Evolutionary conservation across 1,140 invertebrate species (phyloP), one percentile per base, ranked within the genome.

Genomic region (Helicorthomorpha holstii): DNA sequence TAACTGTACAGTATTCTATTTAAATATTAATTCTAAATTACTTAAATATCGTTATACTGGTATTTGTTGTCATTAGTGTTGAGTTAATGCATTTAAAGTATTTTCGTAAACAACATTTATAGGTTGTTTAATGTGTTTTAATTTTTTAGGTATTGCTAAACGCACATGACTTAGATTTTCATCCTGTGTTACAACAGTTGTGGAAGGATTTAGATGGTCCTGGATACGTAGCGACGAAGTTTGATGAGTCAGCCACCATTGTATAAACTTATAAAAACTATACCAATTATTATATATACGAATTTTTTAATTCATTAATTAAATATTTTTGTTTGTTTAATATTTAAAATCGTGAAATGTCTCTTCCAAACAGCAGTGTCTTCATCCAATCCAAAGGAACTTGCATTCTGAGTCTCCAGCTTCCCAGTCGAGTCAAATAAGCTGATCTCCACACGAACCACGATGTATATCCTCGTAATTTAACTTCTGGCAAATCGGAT

Each of bases 261-360:
- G n/a, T n/a, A n/a, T n/a, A n/a, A n/a, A n/a, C n/a, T n/a, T n/a
- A n/a, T n/a, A n/a, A n/a, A n/a, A n/a, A n/a, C n/a, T n/a, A n/a
- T n/a, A n/a, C n/a, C n/a, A n/a, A n/a, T n/a, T n/a, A n/a, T n/a
- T n/a, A n/a, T n/a, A n/a, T n/a, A n/a, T n/a, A n/a, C n/a, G 64
- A 46, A 69, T 65, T 42, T 75, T 75, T 14, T 77, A 77, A 60
- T 70, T 73, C 57, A 61, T 73, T 51, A 73, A 75, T 43, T 68
- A 65, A 59, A 75, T 75, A 59, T 59, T 75, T 24, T 62, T 73
- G n/a, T 69, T 68, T 29, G 50, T 59, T 47, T 57, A 57, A 50
- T 34, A 34, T 49, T n/a, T n/a, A 43, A 24, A 61, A 59, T 44
- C 48, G 51, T 26, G 60, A 60, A 22, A 57, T 64, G 56, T 70